Conservation (phyloP, 2,888 invertebrate species). For the Amblyteles armatorius region DNA sequence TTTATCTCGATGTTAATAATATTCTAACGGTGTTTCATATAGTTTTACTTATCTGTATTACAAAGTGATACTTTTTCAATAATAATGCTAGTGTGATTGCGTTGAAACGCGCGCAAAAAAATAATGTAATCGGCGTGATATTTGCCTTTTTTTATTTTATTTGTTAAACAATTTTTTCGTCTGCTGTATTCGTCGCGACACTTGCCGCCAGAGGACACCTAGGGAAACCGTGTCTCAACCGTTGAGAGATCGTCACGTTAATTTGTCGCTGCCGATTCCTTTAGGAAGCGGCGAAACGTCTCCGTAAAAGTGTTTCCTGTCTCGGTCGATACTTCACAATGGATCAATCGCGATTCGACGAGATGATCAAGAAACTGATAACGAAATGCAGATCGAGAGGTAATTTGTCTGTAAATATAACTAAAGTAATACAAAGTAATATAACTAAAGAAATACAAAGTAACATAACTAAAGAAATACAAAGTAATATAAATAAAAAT, state of each 20-base stretch:
- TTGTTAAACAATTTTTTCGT: neutral
- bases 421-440: neutral
- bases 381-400: slow-evolving; percentile 7
- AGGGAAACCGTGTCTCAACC: neutral
- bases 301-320: neutral
- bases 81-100: too few relatives aligned
- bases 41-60: too few relatives aligned
- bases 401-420: slow-evolving; percentile 2
- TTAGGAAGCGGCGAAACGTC: neutral
- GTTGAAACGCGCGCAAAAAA: too few relatives aligned
- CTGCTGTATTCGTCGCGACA: neutral
- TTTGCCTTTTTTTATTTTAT: neutral
- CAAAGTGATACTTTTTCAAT: too few relatives aligned
- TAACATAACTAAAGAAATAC: neutral
- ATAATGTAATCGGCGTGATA: too few relatives aligned
- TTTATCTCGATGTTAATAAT: too few relatives aligned
- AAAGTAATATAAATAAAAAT: neutral
- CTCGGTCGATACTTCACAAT: slow-evolving; percentile 23
- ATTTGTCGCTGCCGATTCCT: neutral
- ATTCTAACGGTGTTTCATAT: too few relatives aligned
- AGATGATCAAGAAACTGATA: slow-evolving; percentile 27
- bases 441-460: neutral
- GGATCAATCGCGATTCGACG: slow-evolving; percentile 35
- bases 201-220: neutral
- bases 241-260: neutral